A percentile compares a stretch with the other conserved stretches of the same genome.
phyloP scores from a whole-genome alignment of 2,888 invertebrate species.

The Cotesia congregata region DNA sequence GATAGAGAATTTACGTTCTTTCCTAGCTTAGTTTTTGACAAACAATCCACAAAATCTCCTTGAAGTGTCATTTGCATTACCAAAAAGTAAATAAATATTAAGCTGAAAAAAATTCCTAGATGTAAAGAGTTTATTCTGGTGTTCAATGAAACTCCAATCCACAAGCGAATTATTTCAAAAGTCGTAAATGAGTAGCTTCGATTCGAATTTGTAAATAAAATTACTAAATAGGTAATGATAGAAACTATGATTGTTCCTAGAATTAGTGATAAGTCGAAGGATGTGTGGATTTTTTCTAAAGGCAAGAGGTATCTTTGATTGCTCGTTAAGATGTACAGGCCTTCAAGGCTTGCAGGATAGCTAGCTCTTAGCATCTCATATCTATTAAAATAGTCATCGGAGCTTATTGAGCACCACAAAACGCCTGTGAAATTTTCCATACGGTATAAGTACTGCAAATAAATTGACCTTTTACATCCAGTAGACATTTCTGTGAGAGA shows the following conservation, averaged over 20 bases:
- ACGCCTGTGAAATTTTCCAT: too few relatives aligned
- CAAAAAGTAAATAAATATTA: constrained; percentile 14
- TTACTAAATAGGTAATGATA: background rate
- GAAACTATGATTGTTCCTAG: background rate
- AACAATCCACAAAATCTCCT: constrained; percentile 2
- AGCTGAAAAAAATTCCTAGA: background rate
- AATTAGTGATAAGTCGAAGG: background rate
- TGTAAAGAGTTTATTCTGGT: background rate
- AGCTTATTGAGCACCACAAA: too few relatives aligned
- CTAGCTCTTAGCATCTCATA: background rate
- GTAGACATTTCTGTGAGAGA: background rate
- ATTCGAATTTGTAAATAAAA: background rate
- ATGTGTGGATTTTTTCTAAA: constrained; percentile 6
- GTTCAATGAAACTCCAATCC: background rate
- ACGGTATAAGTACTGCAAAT: too few relatives aligned
- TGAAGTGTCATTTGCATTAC: constrained; percentile 8
- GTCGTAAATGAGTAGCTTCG: background rate
- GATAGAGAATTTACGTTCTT: background rate
- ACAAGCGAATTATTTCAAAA: background rate
- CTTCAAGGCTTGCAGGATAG: background rate
- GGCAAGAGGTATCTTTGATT: constrained; percentile 1
- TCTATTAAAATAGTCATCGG: too few relatives aligned
- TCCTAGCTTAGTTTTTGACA: background rate
- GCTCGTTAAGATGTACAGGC: background rate
- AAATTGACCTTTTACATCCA: too few relatives aligned